phyloP scores from a whole-genome alignment of 2,797 vertebrate genomes.

The Melopsittacus undulatus region DNA sequence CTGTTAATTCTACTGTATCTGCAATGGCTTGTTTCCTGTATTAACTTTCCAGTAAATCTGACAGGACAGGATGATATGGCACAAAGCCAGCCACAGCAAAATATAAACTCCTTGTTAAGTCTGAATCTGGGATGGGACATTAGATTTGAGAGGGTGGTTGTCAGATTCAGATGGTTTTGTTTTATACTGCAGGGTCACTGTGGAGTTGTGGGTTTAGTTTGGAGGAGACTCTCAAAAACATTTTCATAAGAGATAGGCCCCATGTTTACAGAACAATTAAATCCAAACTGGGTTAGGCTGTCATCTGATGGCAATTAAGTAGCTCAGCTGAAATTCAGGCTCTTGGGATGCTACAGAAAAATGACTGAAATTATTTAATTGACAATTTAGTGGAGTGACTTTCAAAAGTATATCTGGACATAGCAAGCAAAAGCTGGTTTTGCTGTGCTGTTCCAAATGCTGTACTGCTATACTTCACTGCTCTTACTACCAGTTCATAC shows the following conservation, averaged over 20 bases:
- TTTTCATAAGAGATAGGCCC: neutral
- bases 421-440: neutral
- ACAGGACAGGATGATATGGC: accelerated
- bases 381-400: neutral
- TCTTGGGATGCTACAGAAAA: neutral
- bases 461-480: neutral
- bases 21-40: neutral
- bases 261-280: neutral
- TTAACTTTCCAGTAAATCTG: neutral
- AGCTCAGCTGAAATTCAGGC: neutral
- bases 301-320: neutral
- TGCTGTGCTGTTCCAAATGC: neutral
- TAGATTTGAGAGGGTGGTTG: neutral
- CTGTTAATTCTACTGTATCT: neutral
- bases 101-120: neutral
- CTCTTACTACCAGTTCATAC: neutral
- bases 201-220: neutral
- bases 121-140: neutral
- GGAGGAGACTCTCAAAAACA: neutral
- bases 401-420: neutral
- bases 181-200: neutral
- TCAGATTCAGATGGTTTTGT: neutral
- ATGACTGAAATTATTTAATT: neutral
- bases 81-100: neutral
- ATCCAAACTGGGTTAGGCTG: neutral